Conservation (phyloP, 2,113 vertebrate species). For the Gopherus flavomarginatus region DNA sequence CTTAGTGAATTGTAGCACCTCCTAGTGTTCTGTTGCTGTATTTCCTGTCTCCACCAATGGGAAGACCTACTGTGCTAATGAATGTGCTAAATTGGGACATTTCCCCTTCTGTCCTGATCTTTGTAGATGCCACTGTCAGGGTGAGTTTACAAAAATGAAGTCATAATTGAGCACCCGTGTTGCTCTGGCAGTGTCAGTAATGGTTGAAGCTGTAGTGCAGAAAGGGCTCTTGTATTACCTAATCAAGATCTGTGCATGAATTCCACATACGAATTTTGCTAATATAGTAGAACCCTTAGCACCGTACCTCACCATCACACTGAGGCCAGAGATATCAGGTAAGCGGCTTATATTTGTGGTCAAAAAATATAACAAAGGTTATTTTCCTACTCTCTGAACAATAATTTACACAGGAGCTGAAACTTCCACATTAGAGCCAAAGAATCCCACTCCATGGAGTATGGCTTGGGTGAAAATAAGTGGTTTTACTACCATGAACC, state of each 20-base stretch:
- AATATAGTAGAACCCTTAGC: neutral
- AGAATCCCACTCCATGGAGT: neutral
- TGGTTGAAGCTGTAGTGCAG: neutral
- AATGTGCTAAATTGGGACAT: fast-evolving
- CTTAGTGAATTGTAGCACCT: neutral
- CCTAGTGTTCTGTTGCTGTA: neutral
- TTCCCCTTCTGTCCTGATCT: neutral
- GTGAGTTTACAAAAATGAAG: neutral
- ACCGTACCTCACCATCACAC: neutral
- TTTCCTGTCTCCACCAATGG: fast-evolving
- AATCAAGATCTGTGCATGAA: neutral
- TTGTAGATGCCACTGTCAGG: neutral
- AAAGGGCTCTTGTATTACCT: neutral
- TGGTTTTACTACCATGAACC: neutral
- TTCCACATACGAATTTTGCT: neutral
- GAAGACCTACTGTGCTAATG: neutral
- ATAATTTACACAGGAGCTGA: neutral
- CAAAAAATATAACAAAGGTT: fast-evolving
- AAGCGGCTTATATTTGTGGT: neutral
- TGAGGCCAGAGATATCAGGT: neutral
- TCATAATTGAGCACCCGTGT: neutral
- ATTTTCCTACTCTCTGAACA: neutral
- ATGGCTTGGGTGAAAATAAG: neutral
- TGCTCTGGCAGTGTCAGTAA: neutral
- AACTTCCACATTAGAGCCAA: neutral